Evolutionary conservation across 2,797 vertebrate species (phyloP).

Genomic region (Buphagus erythrorhynchus): DNA sequence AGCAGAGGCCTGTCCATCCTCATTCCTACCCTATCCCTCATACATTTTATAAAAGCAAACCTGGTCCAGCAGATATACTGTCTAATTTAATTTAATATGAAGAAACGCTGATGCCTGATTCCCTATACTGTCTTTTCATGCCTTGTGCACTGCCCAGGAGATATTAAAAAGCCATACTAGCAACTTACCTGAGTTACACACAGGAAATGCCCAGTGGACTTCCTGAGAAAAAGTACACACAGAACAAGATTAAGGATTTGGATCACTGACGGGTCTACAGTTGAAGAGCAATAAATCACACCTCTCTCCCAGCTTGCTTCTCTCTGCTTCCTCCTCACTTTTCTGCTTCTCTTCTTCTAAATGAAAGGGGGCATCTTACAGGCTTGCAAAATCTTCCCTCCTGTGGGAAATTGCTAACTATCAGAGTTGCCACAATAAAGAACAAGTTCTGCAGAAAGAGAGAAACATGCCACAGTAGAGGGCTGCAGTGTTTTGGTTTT

Average conservation of each 20-base stretch:
- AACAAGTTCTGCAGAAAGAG: neutral
- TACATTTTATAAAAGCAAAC: neutral
- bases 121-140: neutral
- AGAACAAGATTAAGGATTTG: neutral
- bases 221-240: neutral
- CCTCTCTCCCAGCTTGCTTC: neutral
- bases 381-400: neutral
- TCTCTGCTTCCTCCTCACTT: neutral
- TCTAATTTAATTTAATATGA: neutral
- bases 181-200: neutral
- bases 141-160: neutral
- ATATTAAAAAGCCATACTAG: neutral
- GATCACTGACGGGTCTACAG: neutral
- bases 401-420: neutral
- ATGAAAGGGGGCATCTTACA: neutral
- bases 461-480: neutral
- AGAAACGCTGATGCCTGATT: neutral
- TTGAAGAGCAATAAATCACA: neutral
- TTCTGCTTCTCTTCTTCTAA: neutral
- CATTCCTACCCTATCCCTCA: neutral
- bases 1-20: neutral
- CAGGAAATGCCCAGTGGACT: neutral
- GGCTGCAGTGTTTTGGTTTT: fast-evolving
- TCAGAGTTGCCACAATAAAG: neutral
- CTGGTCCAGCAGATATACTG: neutral